Evolutionary conservation across 1,140 invertebrate species (phyloP).

Genomic region (Amyelois transitella): DNA sequence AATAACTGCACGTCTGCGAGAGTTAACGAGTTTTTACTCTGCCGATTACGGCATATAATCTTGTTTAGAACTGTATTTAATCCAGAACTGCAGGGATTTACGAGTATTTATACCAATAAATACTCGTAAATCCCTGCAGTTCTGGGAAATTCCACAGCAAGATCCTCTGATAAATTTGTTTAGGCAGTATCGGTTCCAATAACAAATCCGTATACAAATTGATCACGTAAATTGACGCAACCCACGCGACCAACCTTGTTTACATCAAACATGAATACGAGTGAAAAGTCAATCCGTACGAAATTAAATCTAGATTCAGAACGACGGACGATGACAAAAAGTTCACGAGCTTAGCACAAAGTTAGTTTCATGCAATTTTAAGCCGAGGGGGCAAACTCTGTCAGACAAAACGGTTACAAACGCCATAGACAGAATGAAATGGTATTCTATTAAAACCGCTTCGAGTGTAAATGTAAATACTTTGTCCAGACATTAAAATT

Average conservation of each 20-base stretch:
- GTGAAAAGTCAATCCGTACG: not conserved
- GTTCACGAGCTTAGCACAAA: conserved; percentile 27
- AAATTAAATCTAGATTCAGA: conserved; percentile 32
- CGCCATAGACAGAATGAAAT: not conserved
- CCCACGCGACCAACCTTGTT: not conserved
- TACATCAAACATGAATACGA: not conserved
- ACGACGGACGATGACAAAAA: conserved; percentile 28
- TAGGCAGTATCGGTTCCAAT: not conserved
- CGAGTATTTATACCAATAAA: no score
- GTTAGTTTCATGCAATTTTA: conserved; percentile 19
- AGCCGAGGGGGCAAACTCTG: conserved; percentile 21
- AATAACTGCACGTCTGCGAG: no score
- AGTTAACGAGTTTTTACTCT: no score
- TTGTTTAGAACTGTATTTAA: no score
- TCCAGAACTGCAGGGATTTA: no score
- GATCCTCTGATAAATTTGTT: not conserved
- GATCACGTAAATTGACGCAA: not conserved
- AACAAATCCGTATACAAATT: not conserved
- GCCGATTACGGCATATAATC: no score
- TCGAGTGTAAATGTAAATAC: no score
- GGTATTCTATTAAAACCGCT: not conserved
- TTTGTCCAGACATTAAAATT: no score
- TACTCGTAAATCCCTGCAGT: no score
- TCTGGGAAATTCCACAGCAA: no score
- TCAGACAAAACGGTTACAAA: conserved; percentile 1